Percentiles rank a stretch among this genome's conserved stretches.
Evolutionary conservation across 2,797 vertebrate genomes (phyloP).

Genomic region (Bryconaethiops microstoma): DNA sequence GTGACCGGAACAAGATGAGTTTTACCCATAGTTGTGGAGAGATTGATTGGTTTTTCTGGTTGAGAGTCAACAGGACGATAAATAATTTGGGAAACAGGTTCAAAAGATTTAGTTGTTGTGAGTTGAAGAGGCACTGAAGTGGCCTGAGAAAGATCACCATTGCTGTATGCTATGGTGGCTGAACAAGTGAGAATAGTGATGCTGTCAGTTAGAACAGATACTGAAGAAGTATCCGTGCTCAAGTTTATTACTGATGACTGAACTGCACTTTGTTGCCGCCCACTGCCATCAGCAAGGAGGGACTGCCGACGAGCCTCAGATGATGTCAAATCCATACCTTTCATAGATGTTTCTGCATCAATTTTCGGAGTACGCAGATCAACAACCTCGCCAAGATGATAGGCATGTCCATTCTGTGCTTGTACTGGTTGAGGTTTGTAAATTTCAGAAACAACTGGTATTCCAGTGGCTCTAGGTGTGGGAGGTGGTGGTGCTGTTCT

Average conservation of each 20-base stretch:
- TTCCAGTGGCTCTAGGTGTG: constrained; percentile 75
- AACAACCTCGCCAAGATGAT: constrained; percentile 86
- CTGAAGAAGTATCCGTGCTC: constrained; percentile 82
- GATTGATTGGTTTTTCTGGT: constrained; percentile 92
- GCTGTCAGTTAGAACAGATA: constrained; percentile 82
- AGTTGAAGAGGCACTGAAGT: constrained; percentile 87
- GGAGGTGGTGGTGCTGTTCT: constrained; percentile 70
- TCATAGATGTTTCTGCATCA: constrained; percentile 79
- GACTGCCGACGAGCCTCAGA: constrained; percentile 81
- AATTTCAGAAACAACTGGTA: constrained; percentile 76
- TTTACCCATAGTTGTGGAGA: constrained; percentile 79
- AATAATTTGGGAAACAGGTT: constrained; percentile 82
- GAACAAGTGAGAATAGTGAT: constrained; percentile 85
- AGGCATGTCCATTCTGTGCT: constrained; percentile 80
- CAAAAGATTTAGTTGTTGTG: constrained; percentile 87
- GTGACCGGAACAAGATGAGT: constrained; percentile 80
- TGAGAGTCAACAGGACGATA: constrained; percentile 80
- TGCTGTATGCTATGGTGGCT: constrained; percentile 77
- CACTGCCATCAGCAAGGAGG: constrained; percentile 70
- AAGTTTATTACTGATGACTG: constrained; percentile 94
- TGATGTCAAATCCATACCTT: constrained; percentile 89
- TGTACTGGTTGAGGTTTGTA: constrained; percentile 72
- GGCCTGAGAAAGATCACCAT: constrained; percentile 72
- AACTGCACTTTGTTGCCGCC: constrained; percentile 86
- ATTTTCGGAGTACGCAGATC: constrained; percentile 92